Evolutionary conservation across 2,797 vertebrate species (phyloP).

Genomic region (Sebastes paucispinis): DNA sequence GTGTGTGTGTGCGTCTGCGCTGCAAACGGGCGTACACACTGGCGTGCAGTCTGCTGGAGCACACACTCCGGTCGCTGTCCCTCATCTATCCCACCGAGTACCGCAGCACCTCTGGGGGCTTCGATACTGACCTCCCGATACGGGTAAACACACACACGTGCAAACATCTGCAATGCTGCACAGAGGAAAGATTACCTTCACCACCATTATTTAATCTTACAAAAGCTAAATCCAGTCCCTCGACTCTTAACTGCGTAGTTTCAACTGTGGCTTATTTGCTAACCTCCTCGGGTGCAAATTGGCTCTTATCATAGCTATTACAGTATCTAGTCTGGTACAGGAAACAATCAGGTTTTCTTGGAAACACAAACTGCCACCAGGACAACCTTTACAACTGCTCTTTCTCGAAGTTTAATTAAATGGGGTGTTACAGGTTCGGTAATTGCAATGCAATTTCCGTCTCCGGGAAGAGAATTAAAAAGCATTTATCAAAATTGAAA

Average conservation of each 20-base stretch:
- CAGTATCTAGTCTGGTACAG: slow-evolving; percentile 11
- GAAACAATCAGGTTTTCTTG: slow-evolving; percentile 18
- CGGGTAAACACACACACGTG: slow-evolving; percentile 81
- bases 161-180: background rate
- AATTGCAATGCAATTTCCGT: slow-evolving; percentile 20
- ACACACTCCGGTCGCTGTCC: slow-evolving; percentile 93
- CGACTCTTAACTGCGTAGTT: background rate
- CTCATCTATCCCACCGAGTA: slow-evolving; percentile 97
- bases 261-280: background rate
- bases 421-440: slow-evolving; percentile 15
- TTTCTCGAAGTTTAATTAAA: slow-evolving; percentile 36
- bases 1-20: slow-evolving; percentile 89
- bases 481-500: slow-evolving; percentile 23
- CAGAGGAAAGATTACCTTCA: background rate
- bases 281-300: background rate
- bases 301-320: slow-evolving; percentile 18
- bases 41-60: slow-evolving; percentile 94
- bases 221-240: slow-evolving; percentile 6
- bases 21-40: slow-evolving; percentile 95
- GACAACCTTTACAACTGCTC: slow-evolving; percentile 13
- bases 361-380: slow-evolving; percentile 18
- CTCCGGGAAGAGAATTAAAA: slow-evolving; percentile 20
- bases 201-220: slow-evolving; percentile 9
- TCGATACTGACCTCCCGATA: slow-evolving; percentile 91
- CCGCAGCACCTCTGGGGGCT: slow-evolving; percentile 95